Evolutionary conservation across 1,140 invertebrate genomes (phyloP).

Genomic region (Drosophila orosa): DNA sequence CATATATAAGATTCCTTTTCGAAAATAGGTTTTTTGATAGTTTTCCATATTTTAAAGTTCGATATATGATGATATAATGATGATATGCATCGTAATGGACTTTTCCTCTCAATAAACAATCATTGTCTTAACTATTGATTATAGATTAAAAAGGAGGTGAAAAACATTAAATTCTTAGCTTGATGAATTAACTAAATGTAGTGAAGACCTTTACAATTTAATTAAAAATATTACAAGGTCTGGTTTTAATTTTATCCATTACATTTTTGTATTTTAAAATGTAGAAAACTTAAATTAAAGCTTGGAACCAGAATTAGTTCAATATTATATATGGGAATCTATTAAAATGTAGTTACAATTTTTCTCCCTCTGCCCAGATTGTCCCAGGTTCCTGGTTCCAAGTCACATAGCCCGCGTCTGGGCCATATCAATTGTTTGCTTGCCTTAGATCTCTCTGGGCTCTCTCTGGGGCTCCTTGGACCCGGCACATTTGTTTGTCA

Average conservation of each 20-base stretch:
- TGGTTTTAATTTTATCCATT: no score
- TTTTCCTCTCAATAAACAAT: no score
- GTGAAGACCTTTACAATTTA: no score
- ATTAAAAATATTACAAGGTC: no score
- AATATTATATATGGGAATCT: background rate
- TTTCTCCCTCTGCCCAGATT: slow-evolving; percentile 2
- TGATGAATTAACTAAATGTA: no score
- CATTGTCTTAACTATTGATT: no score
- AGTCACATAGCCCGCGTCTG: slow-evolving; percentile 38
- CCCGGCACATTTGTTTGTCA: slow-evolving; percentile 77
- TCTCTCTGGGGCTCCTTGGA: slow-evolving; percentile 32
- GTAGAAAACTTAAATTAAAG: background rate
- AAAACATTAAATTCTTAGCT: background rate
- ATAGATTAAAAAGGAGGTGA: background rate
- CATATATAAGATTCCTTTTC: background rate
- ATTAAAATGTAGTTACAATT: no score
- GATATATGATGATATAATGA: no score
- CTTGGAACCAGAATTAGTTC: background rate
- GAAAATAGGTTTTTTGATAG: no score
- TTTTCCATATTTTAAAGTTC: no score
- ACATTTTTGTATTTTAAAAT: no score
- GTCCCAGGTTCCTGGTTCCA: slow-evolving; percentile 10
- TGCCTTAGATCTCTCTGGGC: slow-evolving; percentile 58
- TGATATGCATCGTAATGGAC: no score
- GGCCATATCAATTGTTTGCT: slow-evolving; percentile 79